Evolutionary conservation across 2,797 vertebrate genomes (phyloP).

Genomic region (Echiichthys vipera): DNA sequence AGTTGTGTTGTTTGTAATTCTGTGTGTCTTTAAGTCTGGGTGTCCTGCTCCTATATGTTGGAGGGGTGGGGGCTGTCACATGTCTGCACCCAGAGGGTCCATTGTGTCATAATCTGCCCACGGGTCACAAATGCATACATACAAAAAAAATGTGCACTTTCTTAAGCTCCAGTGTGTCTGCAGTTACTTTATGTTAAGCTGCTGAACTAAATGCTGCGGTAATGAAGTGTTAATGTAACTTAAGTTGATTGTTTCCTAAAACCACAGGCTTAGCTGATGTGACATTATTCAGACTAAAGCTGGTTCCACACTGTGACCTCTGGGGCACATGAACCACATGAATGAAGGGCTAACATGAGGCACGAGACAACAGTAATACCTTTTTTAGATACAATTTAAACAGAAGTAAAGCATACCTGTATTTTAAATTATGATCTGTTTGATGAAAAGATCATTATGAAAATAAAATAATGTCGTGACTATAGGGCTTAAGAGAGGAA

Average conservation of each 20-base stretch:
- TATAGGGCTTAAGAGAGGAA: background rate
- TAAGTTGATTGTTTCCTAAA: slow-evolving; percentile 31
- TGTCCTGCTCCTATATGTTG: background rate
- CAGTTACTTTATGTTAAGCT: slow-evolving; percentile 14
- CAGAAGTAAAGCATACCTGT: background rate
- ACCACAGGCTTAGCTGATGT: slow-evolving; percentile 25
- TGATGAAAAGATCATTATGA: background rate
- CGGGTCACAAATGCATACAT: too few species aligned
- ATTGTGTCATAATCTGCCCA: background rate
- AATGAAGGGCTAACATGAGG: too few species aligned
- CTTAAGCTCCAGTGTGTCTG: slow-evolving; percentile 19
- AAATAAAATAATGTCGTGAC: too few species aligned
- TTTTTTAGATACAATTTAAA: too few species aligned
- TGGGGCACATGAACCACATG: too few species aligned
- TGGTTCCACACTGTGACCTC: background rate
- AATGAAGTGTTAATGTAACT: slow-evolving; percentile 23
- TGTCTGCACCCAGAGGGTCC: background rate
- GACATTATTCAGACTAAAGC: slow-evolving; percentile 40
- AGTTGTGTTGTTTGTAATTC: too few species aligned
- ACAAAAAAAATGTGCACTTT: too few species aligned
- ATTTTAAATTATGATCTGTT: background rate
- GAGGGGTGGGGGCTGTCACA: background rate
- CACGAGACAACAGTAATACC: too few species aligned
- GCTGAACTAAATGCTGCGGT: slow-evolving; percentile 8
- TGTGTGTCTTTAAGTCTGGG: too few species aligned